Evolutionary conservation across 2,113 vertebrate genomes (phyloP).

Genomic region (Lepisosteus oculatus): DNA sequence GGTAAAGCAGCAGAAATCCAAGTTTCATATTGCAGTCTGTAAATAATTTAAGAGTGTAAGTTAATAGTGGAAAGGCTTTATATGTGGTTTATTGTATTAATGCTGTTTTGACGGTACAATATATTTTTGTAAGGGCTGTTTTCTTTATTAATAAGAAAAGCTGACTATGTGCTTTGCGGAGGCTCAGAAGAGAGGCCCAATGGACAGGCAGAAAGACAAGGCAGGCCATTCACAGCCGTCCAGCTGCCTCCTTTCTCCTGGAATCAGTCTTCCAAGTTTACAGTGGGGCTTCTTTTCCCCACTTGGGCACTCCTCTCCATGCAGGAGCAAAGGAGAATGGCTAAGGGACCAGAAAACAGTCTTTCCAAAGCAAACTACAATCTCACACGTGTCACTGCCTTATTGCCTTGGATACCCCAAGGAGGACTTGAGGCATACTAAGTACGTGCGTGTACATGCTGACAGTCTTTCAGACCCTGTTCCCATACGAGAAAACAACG

Average conservation of each 20-base stretch:
- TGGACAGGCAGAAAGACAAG: conserved; percentile 52
- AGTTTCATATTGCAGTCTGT: conserved; percentile 47
- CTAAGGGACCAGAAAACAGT: neutral
- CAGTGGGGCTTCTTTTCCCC: conserved; percentile 32
- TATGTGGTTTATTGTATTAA: conserved; percentile 43
- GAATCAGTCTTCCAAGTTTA: conserved; percentile 18
- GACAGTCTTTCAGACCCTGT: no score
- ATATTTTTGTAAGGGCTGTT: conserved; percentile 54
- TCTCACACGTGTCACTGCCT: neutral
- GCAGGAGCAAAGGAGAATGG: neutral
- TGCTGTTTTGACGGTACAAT: conserved; percentile 39
- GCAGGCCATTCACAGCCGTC: conserved; percentile 60
- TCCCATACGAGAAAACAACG: no score
- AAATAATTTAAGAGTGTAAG: conserved; percentile 33
- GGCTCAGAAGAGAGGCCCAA: conserved; percentile 43
- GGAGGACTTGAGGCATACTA: neutral
- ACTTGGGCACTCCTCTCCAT: neutral
- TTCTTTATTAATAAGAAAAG: conserved; percentile 51
- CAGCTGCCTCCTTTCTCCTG: conserved; percentile 58
- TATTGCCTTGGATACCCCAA: neutral
- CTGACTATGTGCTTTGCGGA: conserved; percentile 45
- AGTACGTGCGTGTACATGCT: no score
- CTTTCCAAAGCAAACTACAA: no score
- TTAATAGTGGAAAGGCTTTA: conserved; percentile 29
- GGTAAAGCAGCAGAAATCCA: conserved; percentile 49